Percentiles rank a stretch among this genome's conserved stretches.
phyloP scores from a whole-genome alignment of 2,797 vertebrate genomes.

The Sebastes hubbsi region DNA sequence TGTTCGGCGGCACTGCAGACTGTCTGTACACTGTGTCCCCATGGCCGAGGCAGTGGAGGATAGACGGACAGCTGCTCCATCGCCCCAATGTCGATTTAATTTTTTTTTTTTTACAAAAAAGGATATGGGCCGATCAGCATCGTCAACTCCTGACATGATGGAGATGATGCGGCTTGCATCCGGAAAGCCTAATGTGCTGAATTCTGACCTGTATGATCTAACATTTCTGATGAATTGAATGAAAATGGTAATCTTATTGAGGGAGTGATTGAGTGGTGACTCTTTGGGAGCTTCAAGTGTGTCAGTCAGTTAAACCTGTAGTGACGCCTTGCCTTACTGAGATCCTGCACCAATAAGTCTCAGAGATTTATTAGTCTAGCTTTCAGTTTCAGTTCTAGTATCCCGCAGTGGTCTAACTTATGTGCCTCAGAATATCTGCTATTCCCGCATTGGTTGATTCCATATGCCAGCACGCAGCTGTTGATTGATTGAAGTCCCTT shows the following conservation, averaged over 20 bases:
- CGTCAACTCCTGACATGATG: background rate
- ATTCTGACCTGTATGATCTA: background rate
- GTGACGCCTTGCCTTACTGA: background rate
- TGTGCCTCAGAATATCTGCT: background rate
- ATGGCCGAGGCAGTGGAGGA: constrained; percentile 52
- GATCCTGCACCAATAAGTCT: background rate
- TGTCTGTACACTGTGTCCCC: constrained; percentile 71
- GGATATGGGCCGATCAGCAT: background rate
- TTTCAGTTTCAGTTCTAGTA: constrained; percentile 1
- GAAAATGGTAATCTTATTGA: background rate
- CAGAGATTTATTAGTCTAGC: background rate
- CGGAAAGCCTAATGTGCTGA: background rate
- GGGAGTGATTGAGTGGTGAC: background rate
- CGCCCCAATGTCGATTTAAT: background rate
- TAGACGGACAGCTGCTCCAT: constrained; percentile 31
- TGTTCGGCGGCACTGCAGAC: constrained; percentile 60
- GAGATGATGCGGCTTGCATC: background rate
- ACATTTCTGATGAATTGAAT: background rate
- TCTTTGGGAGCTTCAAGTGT: background rate
- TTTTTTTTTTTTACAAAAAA: background rate
- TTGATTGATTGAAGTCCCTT: constrained; percentile 11
- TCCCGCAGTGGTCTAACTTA: background rate
- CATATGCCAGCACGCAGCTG: background rate
- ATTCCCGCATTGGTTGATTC: background rate
- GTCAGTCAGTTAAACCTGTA: background rate